Base-by-base conservation (phyloP, 1,140 invertebrate genomes). In the Riptortus pedestris region DNA sequence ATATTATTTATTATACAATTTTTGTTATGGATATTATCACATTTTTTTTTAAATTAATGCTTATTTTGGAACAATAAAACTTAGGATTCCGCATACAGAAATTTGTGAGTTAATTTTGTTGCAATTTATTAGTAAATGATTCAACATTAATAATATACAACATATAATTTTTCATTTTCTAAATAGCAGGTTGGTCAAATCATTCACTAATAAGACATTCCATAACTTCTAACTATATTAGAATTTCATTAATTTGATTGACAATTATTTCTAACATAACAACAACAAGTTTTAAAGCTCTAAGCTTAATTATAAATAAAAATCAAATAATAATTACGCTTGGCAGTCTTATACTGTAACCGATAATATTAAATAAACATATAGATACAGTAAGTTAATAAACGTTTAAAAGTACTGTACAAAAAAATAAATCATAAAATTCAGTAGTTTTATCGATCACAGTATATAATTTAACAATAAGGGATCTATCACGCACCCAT, bases 291-390 rank as follows among this genome's bases (percentile, higher is more conserved):
- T 22, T 65, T 65, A 67, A 61, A 67, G 66, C 66, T 67, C 33
- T 67, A 62, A 67, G 63, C 63, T 67, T 61, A 64, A 31, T 43
- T 61, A 59, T 63, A 67, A 62, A 64, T 62, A 67, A 55, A 67
- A 62, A 51, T 38, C 58, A 38, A 55, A 26, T 55, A 55, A 27
- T 55, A 22, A 24, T 55, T 55, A 55, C 51, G 63, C 66, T 67
- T 62, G 66, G 66, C 66, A 67, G 66, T 67, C 66, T 65, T 45
- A 63, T 67, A 67, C 66, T 67, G 66, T 65, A 64, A 64, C 63
- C 66, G 66, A 66, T 63, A 60, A 58, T 47, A 62, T 59, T 26
- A 61, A 63, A 47, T 48, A 20, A 47, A 51, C 60, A 55, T 12
- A 55, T 24, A 24, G 24, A 55, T 38, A 38, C 14, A 38, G n/a